Conservation (phyloP, 1,140 invertebrate genomes). For the Drosophila repletoides region DNA sequence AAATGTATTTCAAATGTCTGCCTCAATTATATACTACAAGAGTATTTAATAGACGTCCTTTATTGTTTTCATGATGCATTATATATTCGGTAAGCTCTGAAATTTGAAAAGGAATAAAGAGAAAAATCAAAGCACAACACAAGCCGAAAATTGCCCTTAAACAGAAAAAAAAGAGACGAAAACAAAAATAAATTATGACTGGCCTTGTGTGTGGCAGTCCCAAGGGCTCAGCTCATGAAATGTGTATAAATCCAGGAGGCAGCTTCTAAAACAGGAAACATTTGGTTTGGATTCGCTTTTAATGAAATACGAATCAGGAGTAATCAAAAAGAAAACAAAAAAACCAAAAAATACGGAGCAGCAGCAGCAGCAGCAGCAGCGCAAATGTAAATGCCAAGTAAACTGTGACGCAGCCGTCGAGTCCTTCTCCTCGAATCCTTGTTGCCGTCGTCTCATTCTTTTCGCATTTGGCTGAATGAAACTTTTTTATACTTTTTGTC, state of each 20-base stretch:
- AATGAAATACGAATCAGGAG: slow-evolving; percentile 75
- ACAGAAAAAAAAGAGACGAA: background rate
- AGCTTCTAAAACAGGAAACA: slow-evolving; percentile 33
- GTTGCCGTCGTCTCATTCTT: slow-evolving; percentile 40
- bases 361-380: slow-evolving; percentile 17
- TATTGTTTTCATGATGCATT: slow-evolving; percentile 39
- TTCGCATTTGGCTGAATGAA: slow-evolving; percentile 71
- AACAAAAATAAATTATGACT: background rate
- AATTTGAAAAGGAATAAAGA: slow-evolving; percentile 18
- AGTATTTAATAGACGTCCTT: too few species aligned
- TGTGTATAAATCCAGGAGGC: slow-evolving; percentile 66
- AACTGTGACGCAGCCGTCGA: slow-evolving; percentile 53
- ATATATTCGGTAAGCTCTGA: slow-evolving; percentile 37
- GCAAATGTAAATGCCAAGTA: slow-evolving; percentile 69
- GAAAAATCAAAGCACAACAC: slow-evolving; percentile 23
- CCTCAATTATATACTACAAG: too few species aligned
- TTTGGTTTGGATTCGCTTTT: slow-evolving; percentile 58
- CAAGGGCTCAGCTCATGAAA: slow-evolving; percentile 58
- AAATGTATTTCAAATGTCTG: too few species aligned
- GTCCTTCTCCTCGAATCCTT: slow-evolving; percentile 5
- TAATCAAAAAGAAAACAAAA: slow-evolving; percentile 58
- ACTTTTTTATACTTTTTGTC: slow-evolving; percentile 62
- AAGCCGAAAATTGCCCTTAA: slow-evolving; percentile 26
- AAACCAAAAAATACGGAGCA: too few species aligned
- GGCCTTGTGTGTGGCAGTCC: slow-evolving; percentile 1